phyloP scores from a whole-genome alignment of 2,888 invertebrate genomes.

The Crocallis elinguaria region DNA sequence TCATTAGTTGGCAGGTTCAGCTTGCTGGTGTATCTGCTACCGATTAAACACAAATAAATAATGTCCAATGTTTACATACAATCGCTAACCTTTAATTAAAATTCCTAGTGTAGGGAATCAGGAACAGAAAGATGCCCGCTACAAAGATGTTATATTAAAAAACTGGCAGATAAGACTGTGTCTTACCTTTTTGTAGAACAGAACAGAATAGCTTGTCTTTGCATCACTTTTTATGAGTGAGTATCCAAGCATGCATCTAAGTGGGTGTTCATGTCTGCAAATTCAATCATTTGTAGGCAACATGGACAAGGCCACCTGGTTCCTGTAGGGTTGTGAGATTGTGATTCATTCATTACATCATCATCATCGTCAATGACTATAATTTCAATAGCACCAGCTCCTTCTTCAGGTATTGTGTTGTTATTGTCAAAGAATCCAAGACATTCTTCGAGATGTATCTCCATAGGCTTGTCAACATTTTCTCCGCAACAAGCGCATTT shows the following conservation, averaged over 20 bases:
- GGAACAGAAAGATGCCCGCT: too few species aligned
- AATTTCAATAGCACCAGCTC: slow-evolving; percentile 53
- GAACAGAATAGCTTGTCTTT: too few species aligned
- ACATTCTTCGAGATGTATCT: slow-evolving; percentile 82
- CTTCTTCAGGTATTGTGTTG: slow-evolving; percentile 66
- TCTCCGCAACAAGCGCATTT: slow-evolving; percentile 77
- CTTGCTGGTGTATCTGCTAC: too few species aligned
- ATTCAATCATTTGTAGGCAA: slow-evolving; percentile 82
- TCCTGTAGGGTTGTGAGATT: slow-evolving; percentile 71
- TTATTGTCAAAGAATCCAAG: slow-evolving; percentile 73
- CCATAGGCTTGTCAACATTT: slow-evolving; percentile 56
- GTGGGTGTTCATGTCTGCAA: slow-evolving; percentile 84
- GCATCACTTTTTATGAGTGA: too few species aligned
- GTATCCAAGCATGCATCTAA: slow-evolving; percentile 82
- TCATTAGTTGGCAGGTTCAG: too few species aligned
- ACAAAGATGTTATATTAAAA: too few species aligned
- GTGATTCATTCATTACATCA: slow-evolving; percentile 65
- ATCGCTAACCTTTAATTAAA: too few species aligned
- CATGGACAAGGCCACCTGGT: slow-evolving; percentile 85
- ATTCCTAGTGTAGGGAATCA: too few species aligned
- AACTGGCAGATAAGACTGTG: too few species aligned
- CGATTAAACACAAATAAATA: too few species aligned
- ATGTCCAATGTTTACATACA: too few species aligned
- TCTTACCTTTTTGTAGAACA: too few species aligned
- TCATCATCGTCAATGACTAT: slow-evolving; percentile 63